Evolutionary conservation across 2,113 vertebrate genomes (phyloP).

Genomic region (Myocastor coypus): DNA sequence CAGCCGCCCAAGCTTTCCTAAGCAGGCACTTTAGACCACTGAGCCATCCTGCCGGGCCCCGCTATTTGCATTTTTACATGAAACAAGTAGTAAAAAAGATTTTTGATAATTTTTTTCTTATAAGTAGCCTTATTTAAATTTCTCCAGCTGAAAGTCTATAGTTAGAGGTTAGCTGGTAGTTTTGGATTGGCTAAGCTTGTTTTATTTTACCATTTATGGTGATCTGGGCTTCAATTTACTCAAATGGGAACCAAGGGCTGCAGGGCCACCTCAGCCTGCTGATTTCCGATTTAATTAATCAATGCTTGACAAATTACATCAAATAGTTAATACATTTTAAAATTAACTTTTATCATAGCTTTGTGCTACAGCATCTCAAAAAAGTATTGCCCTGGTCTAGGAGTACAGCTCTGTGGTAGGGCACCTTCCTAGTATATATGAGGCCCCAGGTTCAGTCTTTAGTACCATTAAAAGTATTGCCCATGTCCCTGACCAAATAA

Average conservation of each 20-base stretch:
- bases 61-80: not conserved
- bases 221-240: not conserved
- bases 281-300: not conserved
- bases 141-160: not conserved
- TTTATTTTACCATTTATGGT: not conserved
- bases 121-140: not conserved
- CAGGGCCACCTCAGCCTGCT: not conserved
- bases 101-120: not conserved
- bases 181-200: not conserved
- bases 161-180: not conserved
- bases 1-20: no score
- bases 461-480: not conserved
- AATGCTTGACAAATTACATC: not conserved
- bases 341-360: not conserved
- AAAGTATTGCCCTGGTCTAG: not conserved
- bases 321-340: not conserved
- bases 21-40: no score
- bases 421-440: not conserved
- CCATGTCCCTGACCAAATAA: not conserved
- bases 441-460: not conserved
- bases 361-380: not conserved
- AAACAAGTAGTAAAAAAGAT: not conserved
- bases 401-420: not conserved
- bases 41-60: no score
- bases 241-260: not conserved